A percentile compares a stretch with the other conserved stretches of the same genome.
Evolutionary conservation across 2,113 vertebrate genomes (phyloP).

Genomic region (Polypterus senegalus): DNA sequence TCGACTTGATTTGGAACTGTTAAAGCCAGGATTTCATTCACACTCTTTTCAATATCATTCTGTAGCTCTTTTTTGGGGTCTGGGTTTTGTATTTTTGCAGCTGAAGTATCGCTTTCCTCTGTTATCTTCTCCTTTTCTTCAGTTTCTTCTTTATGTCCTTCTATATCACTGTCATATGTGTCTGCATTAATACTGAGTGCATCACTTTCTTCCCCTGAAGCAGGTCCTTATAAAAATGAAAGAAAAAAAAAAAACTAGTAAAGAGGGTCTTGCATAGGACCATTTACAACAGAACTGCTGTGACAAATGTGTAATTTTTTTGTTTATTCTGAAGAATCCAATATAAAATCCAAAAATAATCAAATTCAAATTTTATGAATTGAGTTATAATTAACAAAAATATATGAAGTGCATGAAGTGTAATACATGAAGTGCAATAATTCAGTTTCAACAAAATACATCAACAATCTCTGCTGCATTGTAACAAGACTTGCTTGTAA

Average conservation of each 20-base stretch:
- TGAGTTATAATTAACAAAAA: too few relatives aligned
- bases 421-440: too few relatives aligned
- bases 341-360: too few relatives aligned
- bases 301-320: too few relatives aligned
- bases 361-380: too few relatives aligned
- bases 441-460: too few relatives aligned
- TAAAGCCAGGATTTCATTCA: conserved; percentile 79
- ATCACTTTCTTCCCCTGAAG: conserved; percentile 78
- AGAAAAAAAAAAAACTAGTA: conserved; percentile 8
- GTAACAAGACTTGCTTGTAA: too few relatives aligned
- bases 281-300: too few relatives aligned
- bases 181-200: conserved; percentile 94
- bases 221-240: conserved; percentile 48
- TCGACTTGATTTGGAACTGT: conserved; percentile 40
- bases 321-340: too few relatives aligned
- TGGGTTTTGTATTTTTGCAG: conserved; percentile 22
- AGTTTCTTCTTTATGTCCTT: conserved; percentile 71
- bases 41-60: conserved; percentile 87
- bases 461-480: too few relatives aligned
- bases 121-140: conserved; percentile 7
- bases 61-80: conserved; percentile 72
- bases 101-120: conserved; percentile 19
- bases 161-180: conserved; percentile 89
- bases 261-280: too few relatives aligned
- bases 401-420: too few relatives aligned